phyloP scores from a whole-genome alignment of 2,888 invertebrate species.

The Thalpophila matura region DNA sequence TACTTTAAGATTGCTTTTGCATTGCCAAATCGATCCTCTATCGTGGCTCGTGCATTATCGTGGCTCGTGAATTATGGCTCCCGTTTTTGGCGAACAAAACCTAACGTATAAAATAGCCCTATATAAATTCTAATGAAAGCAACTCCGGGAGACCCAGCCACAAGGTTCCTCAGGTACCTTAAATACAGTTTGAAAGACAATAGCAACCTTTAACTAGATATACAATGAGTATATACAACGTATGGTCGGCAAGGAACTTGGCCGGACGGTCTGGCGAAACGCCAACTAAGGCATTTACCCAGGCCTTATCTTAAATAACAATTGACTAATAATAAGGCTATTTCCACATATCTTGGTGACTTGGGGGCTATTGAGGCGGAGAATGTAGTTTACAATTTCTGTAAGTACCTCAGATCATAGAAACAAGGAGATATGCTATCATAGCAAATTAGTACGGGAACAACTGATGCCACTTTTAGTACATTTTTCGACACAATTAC shows the following conservation, averaged over 20 bases:
- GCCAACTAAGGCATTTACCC: constrained; percentile 42
- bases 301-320: constrained; percentile 52
- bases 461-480: too few relatives aligned
- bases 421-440: too few relatives aligned
- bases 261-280: constrained; percentile 22
- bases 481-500: too few relatives aligned
- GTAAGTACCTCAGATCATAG: too few relatives aligned
- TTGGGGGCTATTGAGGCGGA: not conserved
- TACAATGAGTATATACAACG: constrained; percentile 24
- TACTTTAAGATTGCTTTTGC: too few relatives aligned
- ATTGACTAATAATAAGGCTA: constrained; percentile 48
- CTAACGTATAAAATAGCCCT: not conserved
- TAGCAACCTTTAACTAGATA: constrained; percentile 17
- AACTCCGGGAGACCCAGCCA: constrained; percentile 12
- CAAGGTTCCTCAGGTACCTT: constrained; percentile 5
- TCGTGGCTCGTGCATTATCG: not conserved
- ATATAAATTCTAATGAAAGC: constrained; percentile 35
- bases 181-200: constrained; percentile 49
- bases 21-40: too few relatives aligned
- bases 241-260: constrained; percentile 34
- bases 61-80: too few relatives aligned
- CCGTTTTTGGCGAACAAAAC: too few relatives aligned
- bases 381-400: not conserved
- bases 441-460: too few relatives aligned
- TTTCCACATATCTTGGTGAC: constrained; percentile 19